A percentile compares a stretch with the other conserved stretches of the same genome.
Conservation (phyloP, 2,797 vertebrate species). For the Poecilia picta region DNA sequence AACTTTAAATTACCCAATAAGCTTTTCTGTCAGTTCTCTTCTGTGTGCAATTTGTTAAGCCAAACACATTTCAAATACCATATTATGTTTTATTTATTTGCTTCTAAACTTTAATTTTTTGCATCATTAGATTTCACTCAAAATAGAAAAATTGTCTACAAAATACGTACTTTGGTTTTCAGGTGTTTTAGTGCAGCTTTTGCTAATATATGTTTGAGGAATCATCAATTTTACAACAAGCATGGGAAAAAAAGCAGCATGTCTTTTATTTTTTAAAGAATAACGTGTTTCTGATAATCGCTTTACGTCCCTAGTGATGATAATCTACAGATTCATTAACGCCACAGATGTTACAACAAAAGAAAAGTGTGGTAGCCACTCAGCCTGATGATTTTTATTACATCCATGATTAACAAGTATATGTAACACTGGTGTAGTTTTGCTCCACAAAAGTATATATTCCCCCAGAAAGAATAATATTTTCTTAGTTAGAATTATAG, state of each 20-base stretch:
- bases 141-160: neutral
- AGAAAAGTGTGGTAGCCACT: neutral
- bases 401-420: neutral
- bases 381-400: neutral
- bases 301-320: neutral
- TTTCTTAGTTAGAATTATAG: neutral
- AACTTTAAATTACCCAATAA: neutral
- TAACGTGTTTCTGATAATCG: neutral
- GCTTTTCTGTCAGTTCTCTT: neutral
- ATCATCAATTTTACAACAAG: neutral
- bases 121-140: neutral
- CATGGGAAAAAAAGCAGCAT: neutral
- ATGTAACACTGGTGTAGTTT: neutral
- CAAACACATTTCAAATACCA: neutral
- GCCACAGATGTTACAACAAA: neutral
- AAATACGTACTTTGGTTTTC: neutral
- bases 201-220: no score
- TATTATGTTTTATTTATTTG: neutral
- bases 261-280: neutral
- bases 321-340: conserved; percentile 18
- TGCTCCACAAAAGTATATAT: neutral
- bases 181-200: neutral
- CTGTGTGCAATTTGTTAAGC: neutral
- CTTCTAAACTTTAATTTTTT: neutral
- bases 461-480: neutral